Base-by-base conservation (phyloP, 2,888 invertebrate species). In the Drosophila lutescens region DNA sequence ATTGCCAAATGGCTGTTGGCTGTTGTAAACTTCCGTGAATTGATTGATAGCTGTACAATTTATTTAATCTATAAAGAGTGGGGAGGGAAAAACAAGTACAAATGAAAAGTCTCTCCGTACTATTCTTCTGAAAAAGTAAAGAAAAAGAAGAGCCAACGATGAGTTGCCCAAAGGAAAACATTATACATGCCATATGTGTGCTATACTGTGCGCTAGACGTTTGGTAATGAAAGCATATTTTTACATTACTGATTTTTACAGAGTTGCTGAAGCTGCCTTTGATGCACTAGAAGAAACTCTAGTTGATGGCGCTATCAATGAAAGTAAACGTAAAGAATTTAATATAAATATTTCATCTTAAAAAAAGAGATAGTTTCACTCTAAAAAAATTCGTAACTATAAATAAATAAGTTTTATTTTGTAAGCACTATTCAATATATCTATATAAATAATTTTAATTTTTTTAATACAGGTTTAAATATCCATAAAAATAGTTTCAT, bases 211-310 rank as follows among this genome's bases (percentile, higher is more conserved):
- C 70, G 78, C 58, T 58, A 69, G 76, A 66, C 83, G 77, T 84
- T 86, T 83, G 84, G 79, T 84, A 84, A 84, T 84, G 84, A 84
- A 84, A 84, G 86, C 84, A 86, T 86, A 83, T 86, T 83, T 84
- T 86, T 68, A 76, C 86, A 84, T 84, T 76, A 74, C 73, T 80
- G 76, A 86, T 84, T 77, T 54, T 41, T 30, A 41, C 40, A 17
- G 53, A 54, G 47, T 56, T 65, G 38, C 54, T 58, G 58, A 32
- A 30, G 50, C 26, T 58, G 41, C 55, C 40, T 47, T 23, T 17
- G 63, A 43, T 54, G 44, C 43, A 67, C 50, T 32, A 34, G 1
- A 40, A 43, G 5, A 49, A 58, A 32, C 12, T 20, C 7, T 0
- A 3, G 4, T 6, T 20, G 26, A 3, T 2, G 4, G 12, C 3